Percentiles rank a stretch among this genome's conserved stretches.
Evolutionary conservation across 2,797 vertebrate species (phyloP).

Genomic region (Triplophysa bombifrons): DNA sequence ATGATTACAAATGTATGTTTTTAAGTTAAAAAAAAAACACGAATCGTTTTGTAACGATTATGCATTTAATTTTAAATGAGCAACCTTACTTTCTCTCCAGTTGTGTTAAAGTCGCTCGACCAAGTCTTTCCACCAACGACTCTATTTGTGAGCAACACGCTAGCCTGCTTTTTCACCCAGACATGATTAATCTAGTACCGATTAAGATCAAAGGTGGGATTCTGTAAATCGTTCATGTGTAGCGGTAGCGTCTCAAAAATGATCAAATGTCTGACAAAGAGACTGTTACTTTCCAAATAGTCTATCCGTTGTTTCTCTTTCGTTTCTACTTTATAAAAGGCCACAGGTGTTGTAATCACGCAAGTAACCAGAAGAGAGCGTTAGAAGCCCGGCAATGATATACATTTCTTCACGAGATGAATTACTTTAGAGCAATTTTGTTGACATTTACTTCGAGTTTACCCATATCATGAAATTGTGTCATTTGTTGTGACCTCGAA

Average conservation of each 20-base stretch:
- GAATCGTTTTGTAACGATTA: not conserved
- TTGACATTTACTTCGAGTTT: not conserved
- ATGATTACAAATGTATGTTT: too few relatives aligned
- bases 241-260: not conserved
- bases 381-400: not conserved
- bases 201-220: slow-evolving; percentile 11
- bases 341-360: not conserved
- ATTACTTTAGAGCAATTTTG: not conserved
- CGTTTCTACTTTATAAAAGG: not conserved
- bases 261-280: not conserved
- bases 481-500: not conserved
- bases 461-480: not conserved
- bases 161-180: not conserved
- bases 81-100: not conserved
- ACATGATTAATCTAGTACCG: slow-evolving; percentile 32
- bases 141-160: not conserved
- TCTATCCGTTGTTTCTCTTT: not conserved
- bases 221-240: not conserved
- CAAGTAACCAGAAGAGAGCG: slow-evolving; percentile 20
- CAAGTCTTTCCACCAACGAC: not conserved
- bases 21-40: not conserved
- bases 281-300: not conserved
- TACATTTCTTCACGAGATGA: not conserved
- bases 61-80: not conserved
- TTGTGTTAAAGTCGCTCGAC: not conserved